Percentiles rank a stretch among this genome's conserved stretches.
Conservation (phyloP, 2,113 vertebrate species). For the Sebastes schlegelii region DNA sequence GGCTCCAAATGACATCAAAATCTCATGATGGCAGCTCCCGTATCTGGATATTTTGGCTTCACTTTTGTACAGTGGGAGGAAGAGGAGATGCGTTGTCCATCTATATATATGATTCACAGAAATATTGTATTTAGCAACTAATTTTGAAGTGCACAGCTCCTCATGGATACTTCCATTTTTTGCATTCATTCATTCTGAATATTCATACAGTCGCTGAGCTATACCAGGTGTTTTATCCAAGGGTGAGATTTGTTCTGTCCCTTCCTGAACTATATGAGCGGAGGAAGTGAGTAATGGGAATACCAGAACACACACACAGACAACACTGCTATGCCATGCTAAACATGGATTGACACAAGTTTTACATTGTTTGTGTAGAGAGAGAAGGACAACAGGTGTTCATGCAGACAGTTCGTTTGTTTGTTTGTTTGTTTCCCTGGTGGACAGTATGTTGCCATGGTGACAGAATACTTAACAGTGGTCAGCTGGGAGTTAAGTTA, state of each 20-base stretch:
- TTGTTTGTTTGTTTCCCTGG: conserved; percentile 44
- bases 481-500: background rate
- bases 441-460: conserved; percentile 36
- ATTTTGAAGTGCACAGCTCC: background rate
- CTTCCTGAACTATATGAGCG: conserved; percentile 12
- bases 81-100: too few relatives aligned
- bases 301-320: conserved; percentile 26
- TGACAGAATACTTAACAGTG: background rate
- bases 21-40: too few relatives aligned
- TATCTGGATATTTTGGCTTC: too few relatives aligned
- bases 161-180: too few relatives aligned
- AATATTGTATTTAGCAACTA: background rate
- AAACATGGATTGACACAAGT: conserved; percentile 30
- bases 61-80: too few relatives aligned
- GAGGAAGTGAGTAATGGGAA: conserved; percentile 32
- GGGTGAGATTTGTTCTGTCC: background rate
- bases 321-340: background rate
- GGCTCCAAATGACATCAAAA: too few relatives aligned
- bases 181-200: background rate
- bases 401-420: conserved; percentile 18
- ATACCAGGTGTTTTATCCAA: background rate
- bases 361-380: background rate
- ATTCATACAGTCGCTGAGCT: background rate
- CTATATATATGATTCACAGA: background rate
- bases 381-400: conserved; percentile 34